phyloP scores from a whole-genome alignment of 2,797 vertebrate genomes.

The Hafferia zeledoni region DNA sequence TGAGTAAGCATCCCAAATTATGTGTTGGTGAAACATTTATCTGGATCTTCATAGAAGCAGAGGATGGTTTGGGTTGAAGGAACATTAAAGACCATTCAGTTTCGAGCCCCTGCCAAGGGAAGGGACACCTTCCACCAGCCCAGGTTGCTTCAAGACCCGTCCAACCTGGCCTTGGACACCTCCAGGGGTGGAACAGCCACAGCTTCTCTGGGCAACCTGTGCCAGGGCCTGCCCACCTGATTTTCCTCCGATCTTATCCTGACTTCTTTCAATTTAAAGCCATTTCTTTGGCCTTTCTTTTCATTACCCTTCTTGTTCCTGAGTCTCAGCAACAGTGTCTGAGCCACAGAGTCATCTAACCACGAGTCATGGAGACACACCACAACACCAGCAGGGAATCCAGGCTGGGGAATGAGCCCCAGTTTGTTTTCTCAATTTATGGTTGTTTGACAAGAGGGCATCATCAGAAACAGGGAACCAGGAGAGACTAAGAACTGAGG shows the following conservation, averaged over 20 bases:
- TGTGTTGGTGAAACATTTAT: background rate
- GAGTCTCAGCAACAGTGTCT: background rate
- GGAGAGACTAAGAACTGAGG: background rate
- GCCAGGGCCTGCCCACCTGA: fast-evolving
- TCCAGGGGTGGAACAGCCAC: background rate
- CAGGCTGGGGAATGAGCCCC: background rate
- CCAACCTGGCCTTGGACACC: background rate
- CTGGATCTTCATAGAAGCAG: background rate
- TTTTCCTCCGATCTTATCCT: background rate
- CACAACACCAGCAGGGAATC: background rate
- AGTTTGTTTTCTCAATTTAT: background rate
- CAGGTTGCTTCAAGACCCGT: fast-evolving
- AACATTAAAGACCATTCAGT: fast-evolving
- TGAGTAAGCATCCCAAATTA: background rate
- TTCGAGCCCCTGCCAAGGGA: background rate
- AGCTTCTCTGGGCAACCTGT: background rate
- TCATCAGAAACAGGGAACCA: background rate
- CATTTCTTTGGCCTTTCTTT: background rate
- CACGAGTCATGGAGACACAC: fast-evolving
- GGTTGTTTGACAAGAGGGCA: background rate
- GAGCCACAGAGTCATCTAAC: background rate
- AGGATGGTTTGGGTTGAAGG: background rate
- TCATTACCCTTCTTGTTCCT: background rate
- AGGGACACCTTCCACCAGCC: background rate
- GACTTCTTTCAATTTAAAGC: background rate